Percentiles rank a stretch among this genome's conserved stretches.
phyloP scores from a whole-genome alignment of 2,113 vertebrate genomes.

The Marmota monax region DNA sequence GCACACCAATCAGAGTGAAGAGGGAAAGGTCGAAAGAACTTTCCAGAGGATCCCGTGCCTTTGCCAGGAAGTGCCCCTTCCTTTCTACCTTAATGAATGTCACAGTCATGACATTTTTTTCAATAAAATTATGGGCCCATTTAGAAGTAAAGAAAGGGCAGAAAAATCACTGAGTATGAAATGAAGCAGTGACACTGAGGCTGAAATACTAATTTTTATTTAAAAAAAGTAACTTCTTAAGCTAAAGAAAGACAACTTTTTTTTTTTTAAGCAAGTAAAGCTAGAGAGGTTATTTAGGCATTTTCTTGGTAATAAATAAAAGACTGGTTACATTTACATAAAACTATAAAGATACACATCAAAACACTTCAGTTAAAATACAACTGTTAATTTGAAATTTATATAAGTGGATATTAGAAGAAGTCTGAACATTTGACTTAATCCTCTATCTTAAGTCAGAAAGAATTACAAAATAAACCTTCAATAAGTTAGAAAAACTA shows the following conservation, averaged over 20 bases:
- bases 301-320: no score
- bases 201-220: neutral
- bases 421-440: neutral
- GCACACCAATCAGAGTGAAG: neutral
- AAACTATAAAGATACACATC: neutral
- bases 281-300: no score
- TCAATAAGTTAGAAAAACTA: neutral
- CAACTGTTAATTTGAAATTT: neutral
- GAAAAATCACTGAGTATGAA: neutral
- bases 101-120: neutral
- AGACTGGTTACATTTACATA: neutral
- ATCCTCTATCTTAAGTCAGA: neutral
- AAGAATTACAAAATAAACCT: neutral
- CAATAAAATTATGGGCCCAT: neutral
- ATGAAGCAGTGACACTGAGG: neutral
- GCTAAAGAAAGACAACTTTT: neutral
- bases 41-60: neutral
- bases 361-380: neutral
- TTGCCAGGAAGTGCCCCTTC: neutral
- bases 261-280: no score
- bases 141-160: neutral
- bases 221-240: neutral
- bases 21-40: neutral
- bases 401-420: neutral
- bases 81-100: neutral